These are phyloP conservation scores for Phataginus tricuspis DNA, from an alignment of 2,797 vertebrate genomes.

Conservation along the genomic window DNA sequence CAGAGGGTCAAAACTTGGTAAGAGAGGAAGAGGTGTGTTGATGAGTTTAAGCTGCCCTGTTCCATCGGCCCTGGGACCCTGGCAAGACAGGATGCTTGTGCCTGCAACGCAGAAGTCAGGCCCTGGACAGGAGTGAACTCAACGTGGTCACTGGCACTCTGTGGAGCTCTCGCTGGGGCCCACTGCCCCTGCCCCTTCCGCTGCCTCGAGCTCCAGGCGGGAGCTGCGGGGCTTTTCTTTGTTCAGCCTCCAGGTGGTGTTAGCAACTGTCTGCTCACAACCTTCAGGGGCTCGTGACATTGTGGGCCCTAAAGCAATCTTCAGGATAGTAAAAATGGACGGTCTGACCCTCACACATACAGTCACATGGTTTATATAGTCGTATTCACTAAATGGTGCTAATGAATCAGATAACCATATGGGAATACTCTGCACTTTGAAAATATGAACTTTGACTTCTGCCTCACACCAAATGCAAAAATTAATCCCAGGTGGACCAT, in stretches of 20 bases:
- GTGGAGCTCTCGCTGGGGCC: background rate
- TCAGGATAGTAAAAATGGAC: background rate
- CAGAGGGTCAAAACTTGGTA: background rate
- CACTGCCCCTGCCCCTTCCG: background rate
- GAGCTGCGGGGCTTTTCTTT: background rate
- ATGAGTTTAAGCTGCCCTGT: background rate
- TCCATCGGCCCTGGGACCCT: background rate
- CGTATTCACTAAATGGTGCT: background rate
- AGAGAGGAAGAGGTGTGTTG: background rate
- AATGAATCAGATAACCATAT: background rate
- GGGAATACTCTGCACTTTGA: background rate
- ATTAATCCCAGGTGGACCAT: background rate
- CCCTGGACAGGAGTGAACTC: background rate
- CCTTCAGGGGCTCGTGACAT: background rate
- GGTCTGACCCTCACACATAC: background rate
- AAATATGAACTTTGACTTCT: background rate
- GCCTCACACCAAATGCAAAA: background rate
- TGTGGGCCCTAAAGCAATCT: background rate
- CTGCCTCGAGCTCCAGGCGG: background rate
- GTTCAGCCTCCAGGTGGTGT: background rate
- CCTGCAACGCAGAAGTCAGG: background rate
- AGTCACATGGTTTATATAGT: background rate
- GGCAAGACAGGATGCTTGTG: background rate
- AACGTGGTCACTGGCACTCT: background rate
- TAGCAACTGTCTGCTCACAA: background rate